Percentiles rank a stretch among this genome's conserved stretches.
Evolutionary conservation across 2,888 invertebrate genomes (phyloP).

Genomic region (Tetropium fuscum): DNA sequence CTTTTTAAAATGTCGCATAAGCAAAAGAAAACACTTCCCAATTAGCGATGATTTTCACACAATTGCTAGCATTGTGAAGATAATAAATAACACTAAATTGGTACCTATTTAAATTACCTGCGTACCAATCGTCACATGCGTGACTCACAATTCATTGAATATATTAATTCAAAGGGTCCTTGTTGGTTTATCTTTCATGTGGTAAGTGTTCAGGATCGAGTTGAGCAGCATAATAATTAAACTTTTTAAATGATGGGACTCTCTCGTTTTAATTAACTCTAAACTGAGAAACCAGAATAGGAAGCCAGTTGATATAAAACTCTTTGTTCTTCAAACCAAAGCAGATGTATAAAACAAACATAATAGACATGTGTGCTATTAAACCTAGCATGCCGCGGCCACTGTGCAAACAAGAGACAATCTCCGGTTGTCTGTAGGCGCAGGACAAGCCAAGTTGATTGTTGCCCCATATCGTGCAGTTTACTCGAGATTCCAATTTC

Average conservation of each 20-base stretch:
- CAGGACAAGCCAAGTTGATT: slow-evolving; percentile 35
- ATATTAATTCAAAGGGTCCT: not conserved
- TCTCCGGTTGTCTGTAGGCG: slow-evolving; percentile 61
- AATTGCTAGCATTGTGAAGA: too few relatives aligned
- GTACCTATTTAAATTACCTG: too few relatives aligned
- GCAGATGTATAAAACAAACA: slow-evolving; percentile 57
- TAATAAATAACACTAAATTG: too few relatives aligned
- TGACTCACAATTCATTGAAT: too few relatives aligned
- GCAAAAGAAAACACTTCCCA: too few relatives aligned
- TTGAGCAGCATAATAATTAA: slow-evolving; percentile 9
- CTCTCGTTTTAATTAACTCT: slow-evolving; percentile 25
- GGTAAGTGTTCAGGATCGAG: slow-evolving; percentile 17
- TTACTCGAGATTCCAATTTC: slow-evolving; percentile 39
- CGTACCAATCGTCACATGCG: too few relatives aligned
- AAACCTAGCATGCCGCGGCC: slow-evolving; percentile 54
- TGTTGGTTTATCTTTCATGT: slow-evolving; percentile 16
- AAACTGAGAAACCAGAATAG: slow-evolving; percentile 22
- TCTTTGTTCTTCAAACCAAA: slow-evolving; percentile 45
- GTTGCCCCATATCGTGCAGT: slow-evolving; percentile 39
- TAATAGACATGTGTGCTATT: slow-evolving; percentile 54
- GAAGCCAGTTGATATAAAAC: slow-evolving; percentile 30
- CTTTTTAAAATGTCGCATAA: too few relatives aligned
- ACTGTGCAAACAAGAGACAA: slow-evolving; percentile 62
- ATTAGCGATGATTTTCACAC: too few relatives aligned
- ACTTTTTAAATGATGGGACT: slow-evolving; percentile 15